Evolutionary conservation across 2,797 vertebrate genomes (phyloP), one percentile per base, ranked within the genome.

Genomic region (Vultur gryphus): DNA sequence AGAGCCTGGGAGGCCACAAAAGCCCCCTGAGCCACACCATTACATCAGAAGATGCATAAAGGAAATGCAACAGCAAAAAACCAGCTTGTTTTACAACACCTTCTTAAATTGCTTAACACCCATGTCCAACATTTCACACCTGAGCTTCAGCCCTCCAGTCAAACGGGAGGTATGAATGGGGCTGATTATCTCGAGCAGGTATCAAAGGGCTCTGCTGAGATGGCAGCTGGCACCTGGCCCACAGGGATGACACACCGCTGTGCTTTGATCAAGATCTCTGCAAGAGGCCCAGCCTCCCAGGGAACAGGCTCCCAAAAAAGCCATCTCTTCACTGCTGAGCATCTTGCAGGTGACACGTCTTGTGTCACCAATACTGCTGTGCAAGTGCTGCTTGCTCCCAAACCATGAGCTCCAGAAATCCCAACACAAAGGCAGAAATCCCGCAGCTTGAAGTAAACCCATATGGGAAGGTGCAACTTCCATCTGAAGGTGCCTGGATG

Each of bases 91-190:
- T 95, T 91, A 89, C 78, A 87, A 0, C 41, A 46, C 28, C 49
- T 44, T 81, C 66, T 81, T 64, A 52, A 83, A 91, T 10, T 35
- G 81, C 72, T 92, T 92, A 29, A 62, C 93, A 76, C 61, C 39
- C 49, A 6, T 2, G n/a, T 84, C 81, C 87, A 94, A 93, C 86
- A 87, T 93, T 89, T 93, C 92, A 88, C 82, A 93, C 94, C 92
- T 81, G 82, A 90, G 65, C 61, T 62, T 33, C 72, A 90, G 59
- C 28, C 44, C 75, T 71, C 21, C 57, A 19, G 46, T 41, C 11
- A 58, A 77, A 87, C 0, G 0, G 43, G 59, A 81, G 61, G 61
- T 49, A 85, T 37, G 37, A 37, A 37, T 37, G 37, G 37, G 37
- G 24, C 26, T 49, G 59, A 80, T 87, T 78, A 62, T 70, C 84